Evolutionary conservation across 2,797 vertebrate species (phyloP), one percentile per base, ranked within the genome.

Genomic region (Tinamus major): DNA sequence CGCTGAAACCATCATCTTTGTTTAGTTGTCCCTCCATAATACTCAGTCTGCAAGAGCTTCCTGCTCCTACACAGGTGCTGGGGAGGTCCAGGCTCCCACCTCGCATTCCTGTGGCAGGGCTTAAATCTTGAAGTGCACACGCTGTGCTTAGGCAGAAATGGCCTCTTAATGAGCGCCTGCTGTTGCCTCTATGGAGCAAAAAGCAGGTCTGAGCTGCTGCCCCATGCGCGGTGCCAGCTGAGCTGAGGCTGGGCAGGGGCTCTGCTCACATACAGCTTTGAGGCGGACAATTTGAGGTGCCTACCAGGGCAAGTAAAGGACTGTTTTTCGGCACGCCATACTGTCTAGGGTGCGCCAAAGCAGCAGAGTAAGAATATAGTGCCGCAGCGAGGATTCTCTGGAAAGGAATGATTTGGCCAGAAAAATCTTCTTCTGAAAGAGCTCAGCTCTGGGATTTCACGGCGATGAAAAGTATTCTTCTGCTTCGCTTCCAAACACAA

Each of bases 401-500:
- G 63, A 64, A 71, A 79, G 53, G 37, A 86, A 87, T 63, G 87
- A 90, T 77, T 76, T 85, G 59, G n/a, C 81, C 88, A 77, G 41
- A 79, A 93, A 53, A 89, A 86, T 75, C 76, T 65, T 80, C 77
- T 90, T 67, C 78, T 79, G 20, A 75, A 94, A 84, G 61, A 91
- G 59, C 39, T 91, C 80, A 87, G 80, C 79, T 91, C 56, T 29
- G 33, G 49, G 72, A 85, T 82, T 95, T 92, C 59, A 65, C 23
- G 24, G 51, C 78, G 80, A 62, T 42, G 55, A 63, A 96, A 94
- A 83, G 44, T 71, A 91, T 89, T 69, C 9, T 70, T 79, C 76
- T 65, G 33, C 31, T 87, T 91, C 93, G 91, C 83, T 94, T 96
- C 85, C 87, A 89, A 92, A 84, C 82, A 79, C 79, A 70, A 79